Base-by-base conservation (phyloP, 2,888 invertebrate species). In the Phrixothrix hirtus region DNA sequence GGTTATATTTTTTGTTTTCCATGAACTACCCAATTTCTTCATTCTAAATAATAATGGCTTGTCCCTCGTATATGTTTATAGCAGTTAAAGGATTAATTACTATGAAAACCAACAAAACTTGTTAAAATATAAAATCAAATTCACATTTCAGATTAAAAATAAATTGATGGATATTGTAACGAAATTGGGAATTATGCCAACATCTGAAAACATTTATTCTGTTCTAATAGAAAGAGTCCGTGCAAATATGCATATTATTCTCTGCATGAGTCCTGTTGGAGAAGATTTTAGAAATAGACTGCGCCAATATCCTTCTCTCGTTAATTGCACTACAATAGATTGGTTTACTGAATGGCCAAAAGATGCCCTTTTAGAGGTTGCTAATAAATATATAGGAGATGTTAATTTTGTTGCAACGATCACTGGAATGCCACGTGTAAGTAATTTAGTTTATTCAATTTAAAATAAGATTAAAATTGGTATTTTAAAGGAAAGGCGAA, bases 271-370 rank as follows among this genome's bases (percentile, higher is more conserved):
- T 66, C 93, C 94, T 0, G 89, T 93, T 48, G 94, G 93, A 0
- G 89, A 91, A 52, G 83, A 83, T 10, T 92, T 94, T 75, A 86
- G 91, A 67, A 86, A 88, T 66, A 84, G 91, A 46, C 83, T 94
- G 62, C 84, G 93, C 6, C 92, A 92, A 73, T 95, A 92, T 76
- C 94, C 95, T 1, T 88, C 92, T 0, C 77, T 95, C 47, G 87
- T 94, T 31, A 93, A 92, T 77, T 86, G 88, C 59, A 90, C 92
- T 0, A 92, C 92, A 0, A 91, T 92, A 13, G 91, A 94, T 75
- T 94, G 92, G 92, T 92, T 93, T 77, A 81, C 85, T 67, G 87
- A 89, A 66, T 95, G 94, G 94, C 92, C 94, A 0, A 83, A 85
- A 52, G 89, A 91, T 70, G 93, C 94, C 25, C 78, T 95, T 45